Evolutionary conservation across 2,113 vertebrate species (phyloP), one percentile per base, ranked within the genome.

Genomic region (Prinia subflava): DNA sequence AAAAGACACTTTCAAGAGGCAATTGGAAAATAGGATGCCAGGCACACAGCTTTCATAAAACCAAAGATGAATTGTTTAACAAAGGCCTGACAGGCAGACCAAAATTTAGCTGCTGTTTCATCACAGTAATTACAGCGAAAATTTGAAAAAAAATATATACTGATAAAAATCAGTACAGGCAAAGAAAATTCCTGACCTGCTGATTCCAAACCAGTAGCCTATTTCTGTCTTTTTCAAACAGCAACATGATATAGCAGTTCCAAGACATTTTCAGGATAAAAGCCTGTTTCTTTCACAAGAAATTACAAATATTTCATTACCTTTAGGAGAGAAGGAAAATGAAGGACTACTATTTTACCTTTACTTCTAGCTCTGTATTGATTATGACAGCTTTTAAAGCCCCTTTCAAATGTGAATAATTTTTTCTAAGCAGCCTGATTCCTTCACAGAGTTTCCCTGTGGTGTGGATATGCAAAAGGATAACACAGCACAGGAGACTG

Each of bases 401-500:
- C 27, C 15, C 13, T 91, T 94, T 71, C 37, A 75, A 37, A 44
- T 4, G 7, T n/a, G 39, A 74, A 59, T 33, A 64, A 25, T 11
- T 75, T 75, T 80, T 18, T 19, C 30, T 63, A 59, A 63, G 47
- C 22, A 39, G 21, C 41, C 35, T 15, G 7, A 55, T 52, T 71
- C 18, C 15, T 59, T 74, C 6, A 0, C 35, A 35, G 6, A 1
- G 3, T 15, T 23, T 63, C 17, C 35, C 57, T 55, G 1, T 1
- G 21, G 7, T 24, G 27, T 62, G n/a, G 46, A 52, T 35, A 10
- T 50, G 46, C 8, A 22, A 44, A 60, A 62, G 39, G 50, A 27
- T 23, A 62, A 47, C 15, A 55, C 4, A 42, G 27, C 6, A 12
- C 1, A 3, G 14, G 35, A 56, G 30, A n/a, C 0, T 39, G 13